Conservation (phyloP, 2,113 vertebrate genomes). For the Neotoma lepida region DNA sequence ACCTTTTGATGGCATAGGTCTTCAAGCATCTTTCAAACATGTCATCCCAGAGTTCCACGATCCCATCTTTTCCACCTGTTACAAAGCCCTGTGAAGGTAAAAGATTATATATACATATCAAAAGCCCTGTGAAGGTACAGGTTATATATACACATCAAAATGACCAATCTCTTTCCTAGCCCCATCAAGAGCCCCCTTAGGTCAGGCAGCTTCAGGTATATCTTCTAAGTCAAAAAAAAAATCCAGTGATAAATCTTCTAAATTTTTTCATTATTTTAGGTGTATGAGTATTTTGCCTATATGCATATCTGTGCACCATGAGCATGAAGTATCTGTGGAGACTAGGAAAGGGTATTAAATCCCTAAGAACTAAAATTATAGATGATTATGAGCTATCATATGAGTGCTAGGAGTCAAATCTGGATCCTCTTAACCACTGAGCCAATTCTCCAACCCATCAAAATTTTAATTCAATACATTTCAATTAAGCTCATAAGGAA, state of each 20-base stretch:
- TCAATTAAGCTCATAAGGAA: background rate
- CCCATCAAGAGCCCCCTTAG: background rate
- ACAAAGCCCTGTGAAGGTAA: conserved; percentile 92
- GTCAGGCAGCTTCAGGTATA: background rate
- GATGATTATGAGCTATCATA: background rate
- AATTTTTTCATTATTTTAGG: background rate
- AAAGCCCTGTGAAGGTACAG: too few species aligned
- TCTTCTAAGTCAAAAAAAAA: background rate
- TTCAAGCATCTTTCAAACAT: conserved; percentile 98
- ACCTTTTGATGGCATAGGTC: conserved; percentile 97
- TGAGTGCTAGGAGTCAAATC: background rate
- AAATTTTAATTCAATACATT: conserved; percentile 48
- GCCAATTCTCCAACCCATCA: background rate
- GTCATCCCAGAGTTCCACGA: conserved; percentile 99
- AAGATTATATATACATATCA: conserved; percentile 22
- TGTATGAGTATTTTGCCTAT: background rate
- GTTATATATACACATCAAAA: background rate
- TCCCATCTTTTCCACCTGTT: conserved; percentile 97
- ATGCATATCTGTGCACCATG: background rate
- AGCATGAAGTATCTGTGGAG: background rate
- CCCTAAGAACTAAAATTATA: background rate
- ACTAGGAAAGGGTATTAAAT: background rate
- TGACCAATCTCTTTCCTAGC: background rate
- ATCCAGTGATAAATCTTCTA: background rate
- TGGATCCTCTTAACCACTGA: background rate